Evolutionary conservation across 2,797 vertebrate species (phyloP), one percentile per base, ranked within the genome.

Genomic region (Sebastolobus altivelis): DNA sequence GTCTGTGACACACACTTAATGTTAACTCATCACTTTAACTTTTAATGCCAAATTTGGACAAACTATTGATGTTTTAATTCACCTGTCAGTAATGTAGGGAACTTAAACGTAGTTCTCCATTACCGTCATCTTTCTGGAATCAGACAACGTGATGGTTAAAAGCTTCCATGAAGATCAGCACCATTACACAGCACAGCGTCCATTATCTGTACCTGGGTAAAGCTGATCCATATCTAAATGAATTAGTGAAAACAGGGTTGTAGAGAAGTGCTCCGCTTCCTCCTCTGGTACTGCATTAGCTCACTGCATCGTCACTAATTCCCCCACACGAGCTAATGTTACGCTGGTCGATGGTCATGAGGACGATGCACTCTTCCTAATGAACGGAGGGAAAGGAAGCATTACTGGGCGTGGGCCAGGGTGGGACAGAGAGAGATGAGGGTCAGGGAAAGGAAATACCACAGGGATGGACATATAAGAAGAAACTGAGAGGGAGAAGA

Each of bases 211-310:
- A 49, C 63, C 60, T 56, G 67, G 67, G 22, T 62, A 12, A 37
- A n/a, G 46, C 70, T 66, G 78, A 86, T 86, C 81, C 49, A 27
- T 38, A 71, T 80, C 84, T 61, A 59, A 77, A 73, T 58, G 49
- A 66, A 62, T 12, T 60, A 74, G 61, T 66, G 60, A 80, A 72
- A 61, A 72, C 54, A 77, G 43, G 63, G 27, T 27, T 58, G 61
- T 31, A n/a, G 58, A 65, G 72, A 22, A 59, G 54, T 37, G 72
- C 52, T 77, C 58, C 43, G 65, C 75, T 77, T 89, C 37, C 84
- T 85, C 68, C 14, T 62, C 46, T 66, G 18, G 13, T 38, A 25
- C 62, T 70, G 55, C 88, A 88, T 91, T 88, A 88, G 76, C 65
- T 68, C n/a, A 11, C 25, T 12, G 61, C 43, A 9, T 79, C 56